phyloP scores from a whole-genome alignment of 2,888 invertebrate genomes.

The Synergus umbraculus region DNA sequence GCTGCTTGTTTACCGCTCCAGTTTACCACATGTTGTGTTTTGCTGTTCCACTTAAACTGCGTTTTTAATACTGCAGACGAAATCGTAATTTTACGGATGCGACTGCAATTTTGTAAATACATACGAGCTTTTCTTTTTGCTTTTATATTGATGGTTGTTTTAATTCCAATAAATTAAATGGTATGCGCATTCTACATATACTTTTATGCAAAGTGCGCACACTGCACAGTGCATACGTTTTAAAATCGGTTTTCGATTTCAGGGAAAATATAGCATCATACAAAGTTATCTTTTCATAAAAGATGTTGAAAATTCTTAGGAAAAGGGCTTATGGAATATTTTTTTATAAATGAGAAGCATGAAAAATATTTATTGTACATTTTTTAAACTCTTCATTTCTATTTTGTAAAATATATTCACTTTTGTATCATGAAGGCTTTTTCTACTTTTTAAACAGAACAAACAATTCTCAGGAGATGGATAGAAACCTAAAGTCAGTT shows the following conservation, averaged over 20 bases:
- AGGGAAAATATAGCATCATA: not conserved
- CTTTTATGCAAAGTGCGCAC: not conserved
- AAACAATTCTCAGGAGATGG: not conserved
- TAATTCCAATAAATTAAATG: not conserved
- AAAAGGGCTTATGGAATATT: too few relatives aligned
- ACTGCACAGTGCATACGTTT: not conserved
- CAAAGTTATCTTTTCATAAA: not conserved
- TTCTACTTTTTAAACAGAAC: not conserved
- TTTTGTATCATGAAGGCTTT: too few relatives aligned
- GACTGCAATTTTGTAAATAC: not conserved
- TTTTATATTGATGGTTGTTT: not conserved
- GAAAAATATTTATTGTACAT: too few relatives aligned
- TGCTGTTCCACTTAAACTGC: conserved; percentile 7
- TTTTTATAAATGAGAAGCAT: too few relatives aligned
- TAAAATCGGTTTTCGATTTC: not conserved
- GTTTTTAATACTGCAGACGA: conserved; percentile 16
- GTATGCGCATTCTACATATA: not conserved
- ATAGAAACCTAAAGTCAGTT: conserved; percentile 7
- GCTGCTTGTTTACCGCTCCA: conserved; percentile 28
- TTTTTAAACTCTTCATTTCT: too few relatives aligned
- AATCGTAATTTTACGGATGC: conserved; percentile 12
- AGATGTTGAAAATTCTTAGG: too few relatives aligned
- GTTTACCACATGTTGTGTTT: conserved; percentile 30
- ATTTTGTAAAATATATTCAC: not conserved
- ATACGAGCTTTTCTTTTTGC: not conserved